A percentile compares a stretch with the other conserved stretches of the same genome.
phyloP scores from a whole-genome alignment of 1,140 invertebrate genomes.

The Aphis gossypii region DNA sequence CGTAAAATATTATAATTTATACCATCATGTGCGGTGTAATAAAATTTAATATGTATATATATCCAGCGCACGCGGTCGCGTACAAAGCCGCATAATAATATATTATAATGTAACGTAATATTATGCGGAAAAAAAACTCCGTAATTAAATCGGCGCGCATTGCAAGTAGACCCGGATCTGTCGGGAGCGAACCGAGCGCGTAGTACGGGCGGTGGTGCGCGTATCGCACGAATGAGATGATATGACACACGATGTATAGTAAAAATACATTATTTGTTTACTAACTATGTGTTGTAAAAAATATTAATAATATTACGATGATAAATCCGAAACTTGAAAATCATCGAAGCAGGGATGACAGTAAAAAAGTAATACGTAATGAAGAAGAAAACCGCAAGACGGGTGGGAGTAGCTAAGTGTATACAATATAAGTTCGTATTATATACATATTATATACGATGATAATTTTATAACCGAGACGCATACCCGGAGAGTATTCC shows the following conservation, averaged over 20 bases:
- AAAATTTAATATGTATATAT: background rate
- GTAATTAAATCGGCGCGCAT: background rate
- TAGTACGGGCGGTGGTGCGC: background rate
- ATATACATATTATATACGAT: background rate
- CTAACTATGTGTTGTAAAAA: background rate
- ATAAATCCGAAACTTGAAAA: background rate
- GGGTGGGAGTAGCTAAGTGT: background rate
- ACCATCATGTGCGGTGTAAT: background rate
- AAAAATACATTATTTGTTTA: background rate
- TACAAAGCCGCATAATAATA: slow-evolving; percentile 30
- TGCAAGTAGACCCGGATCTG: slow-evolving; percentile 23
- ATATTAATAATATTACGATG: background rate
- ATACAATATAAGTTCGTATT: background rate
- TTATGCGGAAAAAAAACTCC: background rate
- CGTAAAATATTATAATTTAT: slow-evolving; percentile 21
- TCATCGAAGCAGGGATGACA: background rate
- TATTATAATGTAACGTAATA: slow-evolving; percentile 8
- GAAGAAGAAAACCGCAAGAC: background rate
- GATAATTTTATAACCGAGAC: background rate
- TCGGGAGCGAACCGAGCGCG: background rate
- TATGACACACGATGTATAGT: background rate
- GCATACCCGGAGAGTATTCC: background rate
- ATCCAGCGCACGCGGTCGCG: background rate
- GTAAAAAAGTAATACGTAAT: background rate
- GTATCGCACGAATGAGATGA: background rate